These are phyloP conservation scores for Drosophila grimshawi DNA, from an alignment of 1,140 invertebrate species.

Conservation along the genomic window DNA sequence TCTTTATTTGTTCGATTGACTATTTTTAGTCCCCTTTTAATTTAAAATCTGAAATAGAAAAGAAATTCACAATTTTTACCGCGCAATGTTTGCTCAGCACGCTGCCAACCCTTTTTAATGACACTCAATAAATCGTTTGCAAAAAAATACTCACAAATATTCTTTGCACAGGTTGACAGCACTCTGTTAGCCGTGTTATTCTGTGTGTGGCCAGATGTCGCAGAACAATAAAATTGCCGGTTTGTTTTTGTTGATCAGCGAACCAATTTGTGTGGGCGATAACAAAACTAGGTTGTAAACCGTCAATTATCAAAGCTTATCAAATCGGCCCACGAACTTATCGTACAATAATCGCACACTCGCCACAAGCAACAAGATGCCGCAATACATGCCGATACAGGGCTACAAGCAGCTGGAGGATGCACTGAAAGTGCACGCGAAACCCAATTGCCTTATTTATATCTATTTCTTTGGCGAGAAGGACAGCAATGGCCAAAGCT, in stretches of 20 bases:
- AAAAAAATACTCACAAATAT: slow-evolving; percentile 11
- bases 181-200: not conserved
- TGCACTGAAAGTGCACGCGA: slow-evolving; percentile 35
- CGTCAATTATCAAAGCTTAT: slow-evolving; percentile 24
- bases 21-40: not conserved
- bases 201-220: not conserved
- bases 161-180: not conserved
- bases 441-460: slow-evolving; percentile 42
- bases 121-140: not conserved
- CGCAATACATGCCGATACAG: slow-evolving; percentile 67
- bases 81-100: slow-evolving; percentile 32
- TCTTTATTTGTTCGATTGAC: too few relatives aligned
- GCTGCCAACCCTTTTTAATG: slow-evolving; percentile 35
- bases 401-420: slow-evolving; percentile 56
- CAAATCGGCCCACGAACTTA: slow-evolving; percentile 12
- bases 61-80: slow-evolving; percentile 74
- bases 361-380: slow-evolving; percentile 44
- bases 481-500: slow-evolving; percentile 57
- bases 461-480: slow-evolving; percentile 69
- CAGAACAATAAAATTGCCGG: slow-evolving; percentile 19
- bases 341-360: not conserved
- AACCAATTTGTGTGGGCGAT: slow-evolving; percentile 16
- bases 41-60: not conserved
- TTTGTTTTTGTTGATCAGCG: slow-evolving; percentile 17
- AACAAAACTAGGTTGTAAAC: slow-evolving; percentile 12